Base-by-base conservation (phyloP, 2,888 invertebrate genomes). In the Meta bourneti region DNA sequence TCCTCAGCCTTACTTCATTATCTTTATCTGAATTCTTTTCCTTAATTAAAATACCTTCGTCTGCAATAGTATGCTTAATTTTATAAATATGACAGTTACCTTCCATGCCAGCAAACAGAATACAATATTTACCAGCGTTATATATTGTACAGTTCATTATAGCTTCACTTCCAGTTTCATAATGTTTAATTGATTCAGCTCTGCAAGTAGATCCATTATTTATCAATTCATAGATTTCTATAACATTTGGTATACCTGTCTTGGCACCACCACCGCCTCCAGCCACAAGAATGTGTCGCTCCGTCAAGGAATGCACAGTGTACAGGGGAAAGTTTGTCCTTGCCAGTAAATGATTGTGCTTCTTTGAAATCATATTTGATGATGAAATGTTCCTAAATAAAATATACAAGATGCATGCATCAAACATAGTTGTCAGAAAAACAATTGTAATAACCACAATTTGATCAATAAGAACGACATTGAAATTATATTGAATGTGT, bases 261-360 rank as follows among this genome's bases (percentile, higher is more conserved):
- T 98, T 99, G 19, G 99, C 97, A 70, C 98, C 97, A 90, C 99
- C 99, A 92, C 99, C 99, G 87, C 99, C 99, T 87, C 99, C 99
- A 93, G 98, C 99, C 80, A 99, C 98, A 93, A 99, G 95, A 94
- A 99, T 97, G 96, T 99, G 98, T 93, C 98, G 96, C 95, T 97
- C 98, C 54, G 98, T 98, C 92, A 99, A 96, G 96, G 98, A 97
- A 95, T 98, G 97, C 61, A 99, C 96, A 4, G 98, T 97, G 95
- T 98, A 99, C 92, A 98, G 96, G 7, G 99, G 99, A 96, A 98
- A 98, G 96, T 98, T 98, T 80, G 98, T 97, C 94, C 97, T 96
- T 93, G 98, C 98, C 19, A 94, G 84, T 69, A 94, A 77, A 69
- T 93, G 93, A 71, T 86, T 89, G 48, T 88, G 84, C 51, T 81